Conservation (phyloP, 2,888 invertebrate genomes). For the Lepidocyrtinus sp. region DNA sequence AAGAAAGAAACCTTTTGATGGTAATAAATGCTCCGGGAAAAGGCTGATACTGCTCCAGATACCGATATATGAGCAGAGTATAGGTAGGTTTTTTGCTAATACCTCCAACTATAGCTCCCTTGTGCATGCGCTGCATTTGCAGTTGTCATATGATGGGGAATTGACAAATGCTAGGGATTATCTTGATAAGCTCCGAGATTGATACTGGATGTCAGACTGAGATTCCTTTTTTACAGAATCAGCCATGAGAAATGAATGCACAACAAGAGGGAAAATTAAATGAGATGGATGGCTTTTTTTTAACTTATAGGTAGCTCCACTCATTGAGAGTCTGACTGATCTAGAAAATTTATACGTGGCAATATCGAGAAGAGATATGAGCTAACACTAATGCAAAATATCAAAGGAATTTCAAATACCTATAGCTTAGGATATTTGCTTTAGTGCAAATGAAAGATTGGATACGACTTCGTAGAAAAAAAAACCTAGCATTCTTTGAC, state of each 20-base stretch:
- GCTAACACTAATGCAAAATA: too few relatives aligned
- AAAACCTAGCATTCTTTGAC: too few relatives aligned
- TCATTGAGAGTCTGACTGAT: too few relatives aligned
- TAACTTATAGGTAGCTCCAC: too few relatives aligned
- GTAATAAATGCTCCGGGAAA: slow-evolving; percentile 5
- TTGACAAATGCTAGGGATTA: slow-evolving; percentile 70
- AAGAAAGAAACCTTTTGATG: slow-evolving; percentile 17
- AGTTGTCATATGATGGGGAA: slow-evolving; percentile 67
- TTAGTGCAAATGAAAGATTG: not conserved
- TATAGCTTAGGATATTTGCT: too few relatives aligned
- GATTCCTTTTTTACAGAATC: slow-evolving; percentile 60
- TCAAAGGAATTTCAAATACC: too few relatives aligned
- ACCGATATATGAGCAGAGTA: not conserved
- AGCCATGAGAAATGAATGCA: slow-evolving; percentile 56
- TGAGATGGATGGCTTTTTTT: too few relatives aligned
- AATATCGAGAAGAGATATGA: too few relatives aligned
- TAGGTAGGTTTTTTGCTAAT: not conserved
- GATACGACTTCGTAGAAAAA: too few relatives aligned
- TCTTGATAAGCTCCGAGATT: slow-evolving; percentile 68
- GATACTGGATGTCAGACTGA: slow-evolving; percentile 67
- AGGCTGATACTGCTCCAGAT: not conserved
- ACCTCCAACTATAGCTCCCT: slow-evolving; percentile 1
- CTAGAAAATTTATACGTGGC: not conserved
- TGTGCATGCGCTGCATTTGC: slow-evolving; percentile 22
- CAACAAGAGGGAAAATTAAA: slow-evolving; percentile 5